A percentile compares a stretch with the other conserved stretches of the same genome.
Evolutionary conservation across 2,113 vertebrate species (phyloP).

Genomic region (Mus pahari): DNA sequence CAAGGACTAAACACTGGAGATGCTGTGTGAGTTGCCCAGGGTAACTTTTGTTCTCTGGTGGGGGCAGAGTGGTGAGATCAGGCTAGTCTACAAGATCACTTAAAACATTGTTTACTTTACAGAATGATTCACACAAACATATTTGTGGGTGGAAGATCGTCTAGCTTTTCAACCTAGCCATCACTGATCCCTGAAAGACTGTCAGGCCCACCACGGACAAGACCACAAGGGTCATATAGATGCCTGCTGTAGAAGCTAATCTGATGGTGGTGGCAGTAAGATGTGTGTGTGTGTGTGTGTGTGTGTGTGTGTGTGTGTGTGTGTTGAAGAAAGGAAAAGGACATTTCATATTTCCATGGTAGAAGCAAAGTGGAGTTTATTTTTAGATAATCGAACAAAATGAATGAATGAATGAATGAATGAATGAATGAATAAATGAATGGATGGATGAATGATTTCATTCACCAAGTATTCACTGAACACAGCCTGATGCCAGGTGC

Average conservation of each 20-base stretch:
- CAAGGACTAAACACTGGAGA: conserved; percentile 32
- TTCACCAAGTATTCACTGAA: conserved; percentile 71
- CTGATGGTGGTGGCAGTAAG: background rate
- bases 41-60: background rate
- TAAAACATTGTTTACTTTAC: conserved; percentile 47
- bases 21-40: background rate
- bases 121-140: conserved; percentile 4
- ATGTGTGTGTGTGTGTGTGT: background rate
- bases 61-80: background rate
- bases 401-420: conserved; percentile 51
- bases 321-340: background rate
- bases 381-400: conserved; percentile 31
- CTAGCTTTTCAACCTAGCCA: conserved; percentile 50
- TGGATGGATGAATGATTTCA: conserved; percentile 69
- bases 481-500: conserved; percentile 32
- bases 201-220: background rate
- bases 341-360: conserved; percentile 24
- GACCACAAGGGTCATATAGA: background rate
- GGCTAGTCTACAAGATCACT: background rate
- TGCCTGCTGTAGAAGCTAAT: background rate
- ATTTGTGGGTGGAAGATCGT: background rate
- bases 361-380: background rate
- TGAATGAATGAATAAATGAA: conserved; percentile 59
- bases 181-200: background rate
- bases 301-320: background rate